Evolutionary conservation across 2,888 invertebrate genomes (phyloP).

Genomic region (Andricus curvator): DNA sequence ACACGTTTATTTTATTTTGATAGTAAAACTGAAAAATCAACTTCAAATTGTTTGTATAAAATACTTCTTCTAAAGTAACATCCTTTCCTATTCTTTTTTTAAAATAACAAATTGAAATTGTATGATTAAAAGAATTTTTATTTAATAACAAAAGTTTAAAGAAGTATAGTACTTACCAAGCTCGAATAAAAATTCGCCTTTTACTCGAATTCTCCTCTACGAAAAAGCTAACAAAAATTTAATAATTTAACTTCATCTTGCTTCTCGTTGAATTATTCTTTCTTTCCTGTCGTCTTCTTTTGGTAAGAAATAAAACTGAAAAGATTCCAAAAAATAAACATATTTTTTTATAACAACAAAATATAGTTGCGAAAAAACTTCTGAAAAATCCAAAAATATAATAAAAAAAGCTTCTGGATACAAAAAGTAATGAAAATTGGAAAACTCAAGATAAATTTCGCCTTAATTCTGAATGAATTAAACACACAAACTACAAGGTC

Average conservation of each 20-base stretch:
- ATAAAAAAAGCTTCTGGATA: not conserved
- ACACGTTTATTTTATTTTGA: no score
- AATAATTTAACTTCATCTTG: not conserved
- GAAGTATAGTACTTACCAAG: not conserved
- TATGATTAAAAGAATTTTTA: not conserved
- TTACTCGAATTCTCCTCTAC: not conserved
- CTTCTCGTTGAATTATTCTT: not conserved
- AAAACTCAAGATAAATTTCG: not conserved
- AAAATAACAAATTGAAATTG: not conserved
- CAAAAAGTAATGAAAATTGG: not conserved
- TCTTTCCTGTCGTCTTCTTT: not conserved
- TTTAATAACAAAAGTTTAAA: no score
- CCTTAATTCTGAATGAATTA: constrained; percentile 10
- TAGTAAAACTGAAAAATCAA: no score
- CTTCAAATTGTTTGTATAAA: no score
- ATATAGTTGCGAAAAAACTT: not conserved
- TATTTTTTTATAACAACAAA: not conserved
- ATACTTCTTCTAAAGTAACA: no score
- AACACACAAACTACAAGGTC: constrained; percentile 39
- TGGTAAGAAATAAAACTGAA: not conserved
- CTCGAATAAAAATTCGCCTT: not conserved
- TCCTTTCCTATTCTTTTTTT: not conserved
- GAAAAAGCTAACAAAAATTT: not conserved
- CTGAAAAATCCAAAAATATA: not conserved
- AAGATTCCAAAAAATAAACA: not conserved